Percentiles rank a stretch among this genome's conserved stretches.
Conservation (phyloP, 2,888 invertebrate species). For the Drosophila incognita region DNA sequence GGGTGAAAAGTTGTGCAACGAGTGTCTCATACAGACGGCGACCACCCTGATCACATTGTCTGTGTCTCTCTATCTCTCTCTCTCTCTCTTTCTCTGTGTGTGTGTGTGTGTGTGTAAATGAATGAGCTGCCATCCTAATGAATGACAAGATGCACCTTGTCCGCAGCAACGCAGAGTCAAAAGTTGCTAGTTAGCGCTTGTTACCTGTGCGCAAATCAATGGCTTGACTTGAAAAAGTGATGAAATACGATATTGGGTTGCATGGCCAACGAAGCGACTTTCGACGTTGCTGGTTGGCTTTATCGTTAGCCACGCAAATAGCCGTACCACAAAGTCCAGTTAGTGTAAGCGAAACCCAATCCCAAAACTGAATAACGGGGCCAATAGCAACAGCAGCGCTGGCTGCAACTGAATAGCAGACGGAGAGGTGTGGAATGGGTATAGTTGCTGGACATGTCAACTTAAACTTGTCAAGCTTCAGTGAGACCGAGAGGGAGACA, state of each 20-base stretch:
- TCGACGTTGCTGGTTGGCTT: constrained; percentile 8
- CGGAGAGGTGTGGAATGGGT: background rate
- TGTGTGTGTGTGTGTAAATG: constrained; percentile 41
- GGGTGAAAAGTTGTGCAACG: constrained; percentile 50
- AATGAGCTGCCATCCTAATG: constrained; percentile 70
- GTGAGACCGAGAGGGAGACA: background rate
- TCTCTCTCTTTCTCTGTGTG: accelerated
- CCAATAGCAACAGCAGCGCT: constrained; percentile 28
- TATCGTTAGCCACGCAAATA: constrained; percentile 30
- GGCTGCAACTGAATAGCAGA: background rate
- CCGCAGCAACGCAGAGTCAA: constrained; percentile 11
- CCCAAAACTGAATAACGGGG: constrained; percentile 45
- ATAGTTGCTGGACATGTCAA: constrained; percentile 24
- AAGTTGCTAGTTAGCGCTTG: constrained; percentile 41
- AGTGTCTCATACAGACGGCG: constrained; percentile 9
- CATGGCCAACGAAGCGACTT: constrained; percentile 40
- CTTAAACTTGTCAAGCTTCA: constrained; percentile 67
- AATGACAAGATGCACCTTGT: constrained; percentile 56
- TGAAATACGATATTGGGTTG: constrained; percentile 65
- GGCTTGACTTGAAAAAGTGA: constrained; percentile 45
- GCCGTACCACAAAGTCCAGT: constrained; percentile 54
- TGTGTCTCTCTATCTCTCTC: background rate
- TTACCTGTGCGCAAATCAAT: constrained; percentile 54
- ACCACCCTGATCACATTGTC: background rate
- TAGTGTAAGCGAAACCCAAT: constrained; percentile 49